Evolutionary conservation across 1,140 invertebrate genomes (phyloP).

Genomic region (Uloborus diversus): DNA sequence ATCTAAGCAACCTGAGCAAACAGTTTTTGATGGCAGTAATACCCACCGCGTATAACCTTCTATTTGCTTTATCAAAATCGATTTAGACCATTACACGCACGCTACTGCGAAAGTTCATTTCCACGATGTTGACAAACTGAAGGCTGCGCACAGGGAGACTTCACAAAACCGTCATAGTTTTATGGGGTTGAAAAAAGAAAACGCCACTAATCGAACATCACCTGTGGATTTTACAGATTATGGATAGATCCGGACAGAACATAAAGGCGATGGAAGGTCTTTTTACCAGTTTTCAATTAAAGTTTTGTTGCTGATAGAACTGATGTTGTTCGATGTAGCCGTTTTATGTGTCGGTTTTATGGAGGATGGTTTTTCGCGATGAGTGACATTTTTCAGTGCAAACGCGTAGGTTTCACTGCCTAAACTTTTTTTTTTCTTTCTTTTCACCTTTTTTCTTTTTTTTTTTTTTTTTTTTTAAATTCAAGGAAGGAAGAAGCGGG

Average conservation of each 20-base stretch:
- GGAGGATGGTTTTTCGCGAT: background rate
- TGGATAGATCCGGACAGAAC: too few relatives aligned
- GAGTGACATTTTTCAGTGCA: too few relatives aligned
- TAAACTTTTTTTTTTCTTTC: too few relatives aligned
- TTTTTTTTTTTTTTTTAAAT: too few relatives aligned
- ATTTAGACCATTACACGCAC: conserved; percentile 19
- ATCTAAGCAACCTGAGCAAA: conserved; percentile 25
- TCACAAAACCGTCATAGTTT: too few relatives aligned
- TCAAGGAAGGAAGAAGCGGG: too few relatives aligned
- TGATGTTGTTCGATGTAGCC: too few relatives aligned
- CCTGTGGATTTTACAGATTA: conserved; percentile 25
- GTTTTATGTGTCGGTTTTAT: too few relatives aligned
- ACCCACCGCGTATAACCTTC: background rate
- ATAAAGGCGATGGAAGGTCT: background rate
- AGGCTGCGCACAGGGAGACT: background rate
- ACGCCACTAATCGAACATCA: conserved; percentile 5
- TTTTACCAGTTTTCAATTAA: conserved; percentile 3
- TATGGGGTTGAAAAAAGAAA: too few relatives aligned
- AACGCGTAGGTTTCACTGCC: too few relatives aligned
- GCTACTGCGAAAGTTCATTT: conserved; percentile 16
- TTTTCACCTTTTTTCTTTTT: too few relatives aligned
- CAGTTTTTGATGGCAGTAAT: conserved; percentile 9
- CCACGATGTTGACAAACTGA: conserved; percentile 21
- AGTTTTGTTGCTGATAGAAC: conserved; percentile 1
- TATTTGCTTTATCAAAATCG: conserved; percentile 43